A percentile compares a stretch with the other conserved stretches of the same genome.
phyloP scores from a whole-genome alignment of 2,797 vertebrate species.

The Galaxias olidus region DNA sequence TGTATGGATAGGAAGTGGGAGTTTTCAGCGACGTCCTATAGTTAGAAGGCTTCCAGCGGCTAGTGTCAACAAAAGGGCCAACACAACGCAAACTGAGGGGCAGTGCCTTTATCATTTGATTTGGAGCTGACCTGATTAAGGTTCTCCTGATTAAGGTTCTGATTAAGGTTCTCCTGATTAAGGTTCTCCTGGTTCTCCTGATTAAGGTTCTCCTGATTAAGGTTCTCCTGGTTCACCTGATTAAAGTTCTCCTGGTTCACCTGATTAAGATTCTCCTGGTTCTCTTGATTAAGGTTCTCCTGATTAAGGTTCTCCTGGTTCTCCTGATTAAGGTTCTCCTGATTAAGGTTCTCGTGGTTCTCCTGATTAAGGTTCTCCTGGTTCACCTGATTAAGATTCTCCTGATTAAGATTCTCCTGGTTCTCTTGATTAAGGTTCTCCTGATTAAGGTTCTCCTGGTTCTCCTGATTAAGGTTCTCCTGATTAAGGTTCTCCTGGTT shows the following conservation, averaged over 20 bases:
- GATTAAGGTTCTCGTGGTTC: too few relatives aligned
- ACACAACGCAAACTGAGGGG: conserved; percentile 57
- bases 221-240: conserved; percentile 36
- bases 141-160: conserved; percentile 50
- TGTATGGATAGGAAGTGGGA: conserved; percentile 2
- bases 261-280: conserved; percentile 38
- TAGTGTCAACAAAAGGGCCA: conserved; percentile 39
- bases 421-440: conserved; percentile 54
- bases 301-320: conserved; percentile 51
- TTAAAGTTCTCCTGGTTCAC: too few relatives aligned
- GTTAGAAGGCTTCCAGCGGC: conserved; percentile 42
- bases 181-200: conserved; percentile 21
- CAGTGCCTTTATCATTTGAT: conserved; percentile 67
- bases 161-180: conserved; percentile 42
- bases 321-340: conserved; percentile 46
- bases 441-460: conserved; percentile 37
- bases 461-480: too few relatives aligned
- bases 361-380: conserved; percentile 50
- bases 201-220: conserved; percentile 53
- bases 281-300: too few relatives aligned
- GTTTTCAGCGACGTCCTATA: conserved; percentile 12
- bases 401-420: too few relatives aligned
- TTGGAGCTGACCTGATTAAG: conserved; percentile 57
- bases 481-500: not conserved
- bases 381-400: conserved; percentile 41